Base-by-base conservation (phyloP, 2,888 invertebrate species). In the Melieria omissa region DNA sequence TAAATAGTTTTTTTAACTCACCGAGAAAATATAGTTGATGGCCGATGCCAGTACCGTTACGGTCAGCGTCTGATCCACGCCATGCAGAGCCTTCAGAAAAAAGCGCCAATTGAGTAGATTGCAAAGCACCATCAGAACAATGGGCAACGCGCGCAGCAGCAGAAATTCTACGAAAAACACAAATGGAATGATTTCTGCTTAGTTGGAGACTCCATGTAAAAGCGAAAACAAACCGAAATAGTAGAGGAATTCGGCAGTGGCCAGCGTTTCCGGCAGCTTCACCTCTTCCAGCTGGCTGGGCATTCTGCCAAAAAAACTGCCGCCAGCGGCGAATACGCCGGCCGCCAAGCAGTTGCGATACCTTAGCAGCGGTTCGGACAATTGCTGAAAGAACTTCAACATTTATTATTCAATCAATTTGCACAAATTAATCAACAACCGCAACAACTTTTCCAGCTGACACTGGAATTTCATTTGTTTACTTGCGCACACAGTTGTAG, bases 1-100 rank as follows among this genome's bases (percentile, higher is more conserved):
- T 16, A 16, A 16, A 16, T 2, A 16, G 16, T 16, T 29, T 3
- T 29, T 29, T 29, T 3, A 29, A 29, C 77, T 70, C 83, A 91
- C 91, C 79, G 91, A 90, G 78, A 88, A 83, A 70, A 90, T 82
- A 80, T 90, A 92, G 85, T 90, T 91, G 9, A 89, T 88, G n/a
- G 90, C 89, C 46, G 91, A 88, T 64, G 89, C 90, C 62, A 88
- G 86, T 6, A 91, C 89, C 5, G 91, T 91, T 2, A 89, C 89
- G 4, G 88, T 88, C 62, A 92, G 81, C 0, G 91, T 89, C 69
- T 90, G 90, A 60, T 87, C 86, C 4, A 88, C 85, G 29, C 86
- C 82, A 77, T 90, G 90, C 0, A 91, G 81, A 1, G 90, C 89
- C 83, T 90, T 90, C 0, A 90, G 88, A 80, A 89, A 91, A 76